A percentile compares a stretch with the other conserved stretches of the same genome.
phyloP scores from a whole-genome alignment of 2,113 vertebrate genomes.

The Dicaeum eximium region DNA sequence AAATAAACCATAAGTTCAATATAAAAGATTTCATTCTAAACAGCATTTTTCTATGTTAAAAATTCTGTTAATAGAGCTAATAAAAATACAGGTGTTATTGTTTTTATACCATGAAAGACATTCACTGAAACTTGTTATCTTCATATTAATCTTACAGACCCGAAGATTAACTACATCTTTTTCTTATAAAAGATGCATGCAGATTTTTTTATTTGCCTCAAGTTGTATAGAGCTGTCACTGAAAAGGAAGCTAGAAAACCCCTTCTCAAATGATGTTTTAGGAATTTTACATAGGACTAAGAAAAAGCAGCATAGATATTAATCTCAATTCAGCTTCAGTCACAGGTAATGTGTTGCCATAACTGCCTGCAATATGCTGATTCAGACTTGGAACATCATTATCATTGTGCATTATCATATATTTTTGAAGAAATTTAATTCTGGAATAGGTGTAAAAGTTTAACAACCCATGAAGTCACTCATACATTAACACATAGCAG shows the following conservation, averaged over 20 bases:
- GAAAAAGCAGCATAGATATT: constrained; percentile 10
- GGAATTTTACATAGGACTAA: not conserved
- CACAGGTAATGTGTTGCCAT: not conserved
- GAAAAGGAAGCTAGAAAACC: not conserved
- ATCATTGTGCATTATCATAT: not conserved
- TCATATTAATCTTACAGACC: not conserved
- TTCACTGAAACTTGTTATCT: not conserved
- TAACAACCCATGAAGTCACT: not conserved
- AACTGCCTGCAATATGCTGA: constrained; percentile 26
- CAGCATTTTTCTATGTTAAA: not conserved
- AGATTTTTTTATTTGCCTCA: not conserved
- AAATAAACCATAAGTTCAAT: not conserved
- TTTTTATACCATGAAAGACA: not conserved
- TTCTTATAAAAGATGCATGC: not conserved
- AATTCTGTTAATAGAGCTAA: not conserved
- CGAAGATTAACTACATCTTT: not conserved
- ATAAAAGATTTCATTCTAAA: not conserved
- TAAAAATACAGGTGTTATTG: not conserved
- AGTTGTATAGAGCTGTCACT: not conserved
- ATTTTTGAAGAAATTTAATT: constrained; percentile 19
- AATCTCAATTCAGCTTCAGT: not conserved
- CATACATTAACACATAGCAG: not conserved
- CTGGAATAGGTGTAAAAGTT: constrained; percentile 17
- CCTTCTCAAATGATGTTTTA: not conserved
- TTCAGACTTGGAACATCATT: not conserved